Evolutionary conservation across 2,797 vertebrate species (phyloP).

Genomic region (Chelon auratus): DNA sequence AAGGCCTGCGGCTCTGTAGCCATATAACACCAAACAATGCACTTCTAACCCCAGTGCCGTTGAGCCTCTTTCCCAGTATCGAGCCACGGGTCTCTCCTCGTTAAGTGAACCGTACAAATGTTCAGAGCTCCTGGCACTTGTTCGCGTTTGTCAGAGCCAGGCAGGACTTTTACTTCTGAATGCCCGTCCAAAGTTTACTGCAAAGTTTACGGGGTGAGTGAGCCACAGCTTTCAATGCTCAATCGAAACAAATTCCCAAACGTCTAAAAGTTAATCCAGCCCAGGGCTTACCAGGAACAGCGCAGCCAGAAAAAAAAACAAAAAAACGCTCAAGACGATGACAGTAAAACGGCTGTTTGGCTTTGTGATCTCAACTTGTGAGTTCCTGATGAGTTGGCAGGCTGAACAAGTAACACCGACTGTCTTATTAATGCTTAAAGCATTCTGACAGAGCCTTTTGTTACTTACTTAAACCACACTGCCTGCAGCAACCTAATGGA

Average conservation of each 20-base stretch:
- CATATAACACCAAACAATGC: constrained; percentile 42
- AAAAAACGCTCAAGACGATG: constrained; percentile 18
- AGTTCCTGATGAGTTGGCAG: constrained; percentile 66
- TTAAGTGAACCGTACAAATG: constrained; percentile 52
- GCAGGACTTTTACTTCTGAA: constrained; percentile 32
- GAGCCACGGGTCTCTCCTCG: constrained; percentile 54
- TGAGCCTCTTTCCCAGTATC: constrained; percentile 24
- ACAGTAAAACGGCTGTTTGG: constrained; percentile 44
- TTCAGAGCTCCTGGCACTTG: constrained; percentile 38
- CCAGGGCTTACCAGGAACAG: constrained; percentile 20
- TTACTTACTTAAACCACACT: constrained; percentile 85
- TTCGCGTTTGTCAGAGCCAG: constrained; percentile 34
- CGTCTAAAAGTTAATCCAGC: constrained; percentile 36
- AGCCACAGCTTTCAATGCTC: constrained; percentile 55
- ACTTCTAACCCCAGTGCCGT: constrained; percentile 36
- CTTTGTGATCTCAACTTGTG: constrained; percentile 36
- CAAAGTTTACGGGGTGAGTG: constrained; percentile 47
- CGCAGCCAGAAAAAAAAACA: not conserved
- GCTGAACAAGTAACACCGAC: constrained; percentile 64
- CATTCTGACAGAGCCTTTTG: constrained; percentile 78
- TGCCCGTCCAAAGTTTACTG: constrained; percentile 28
- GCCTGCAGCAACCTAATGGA: constrained; percentile 79
- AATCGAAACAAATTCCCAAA: constrained; percentile 51
- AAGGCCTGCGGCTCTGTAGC: constrained; percentile 53
- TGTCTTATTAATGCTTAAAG: constrained; percentile 82